A percentile compares a stretch with the other conserved stretches of the same genome.
Conservation (phyloP, 2,888 invertebrate genomes). For the Himalopsyche japonica region DNA sequence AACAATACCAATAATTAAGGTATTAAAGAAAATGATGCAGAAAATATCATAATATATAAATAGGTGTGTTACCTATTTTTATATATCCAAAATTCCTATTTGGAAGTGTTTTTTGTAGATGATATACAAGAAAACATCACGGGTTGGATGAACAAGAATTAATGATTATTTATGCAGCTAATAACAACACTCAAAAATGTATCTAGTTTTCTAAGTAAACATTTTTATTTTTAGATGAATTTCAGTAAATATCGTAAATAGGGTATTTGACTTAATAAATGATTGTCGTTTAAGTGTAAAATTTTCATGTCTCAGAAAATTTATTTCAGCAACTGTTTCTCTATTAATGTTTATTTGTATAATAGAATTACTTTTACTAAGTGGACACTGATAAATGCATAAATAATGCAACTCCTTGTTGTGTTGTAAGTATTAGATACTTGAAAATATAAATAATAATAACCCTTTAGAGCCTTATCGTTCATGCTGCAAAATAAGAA, state of each 20-base stretch:
- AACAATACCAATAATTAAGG: background rate
- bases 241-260: no score
- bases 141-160: background rate
- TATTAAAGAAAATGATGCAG: background rate
- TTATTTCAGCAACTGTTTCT: background rate
- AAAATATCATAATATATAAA: background rate
- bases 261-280: no score
- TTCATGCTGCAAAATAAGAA: constrained; percentile 41
- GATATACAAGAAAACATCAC: background rate
- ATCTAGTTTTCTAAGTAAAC: no score
- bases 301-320: no score
- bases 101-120: background rate
- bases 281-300: no score
- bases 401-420: background rate
- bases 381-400: background rate
- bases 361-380: background rate
- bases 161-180: background rate
- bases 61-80: background rate
- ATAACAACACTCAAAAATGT: background rate
- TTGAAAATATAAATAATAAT: constrained; percentile 15
- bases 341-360: background rate
- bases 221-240: no score
- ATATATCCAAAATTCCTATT: background rate
- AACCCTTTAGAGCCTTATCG: constrained; percentile 34
- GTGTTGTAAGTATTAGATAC: constrained; percentile 1